phyloP scores from a whole-genome alignment of 2,113 vertebrate species.

The Channa argus region DNA sequence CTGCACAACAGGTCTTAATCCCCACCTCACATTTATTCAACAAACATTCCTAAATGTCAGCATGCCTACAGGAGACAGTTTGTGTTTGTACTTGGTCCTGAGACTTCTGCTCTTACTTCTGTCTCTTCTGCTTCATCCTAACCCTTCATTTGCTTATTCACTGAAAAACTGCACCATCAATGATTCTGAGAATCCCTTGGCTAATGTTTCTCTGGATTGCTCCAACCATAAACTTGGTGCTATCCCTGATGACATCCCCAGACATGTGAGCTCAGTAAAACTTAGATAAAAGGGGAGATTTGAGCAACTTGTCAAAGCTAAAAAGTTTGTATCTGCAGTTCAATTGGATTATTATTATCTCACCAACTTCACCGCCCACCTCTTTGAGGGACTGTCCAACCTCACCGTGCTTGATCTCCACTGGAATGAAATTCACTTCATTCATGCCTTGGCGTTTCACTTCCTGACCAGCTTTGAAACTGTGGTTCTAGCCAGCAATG shows the following conservation, averaged over 20 bases:
- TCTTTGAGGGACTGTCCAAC: constrained; percentile 52
- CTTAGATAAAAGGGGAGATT: constrained; percentile 22
- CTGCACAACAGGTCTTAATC: no score
- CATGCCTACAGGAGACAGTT: not conserved
- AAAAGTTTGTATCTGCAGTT: accelerated
- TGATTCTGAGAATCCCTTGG: not conserved
- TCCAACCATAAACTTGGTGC: not conserved
- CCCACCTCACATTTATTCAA: no score
- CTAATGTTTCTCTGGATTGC: constrained; percentile 2
- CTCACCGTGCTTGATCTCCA: constrained; percentile 4
- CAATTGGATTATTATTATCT: constrained; percentile 22
- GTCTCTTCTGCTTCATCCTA: constrained; percentile 18
- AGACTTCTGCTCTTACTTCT: not conserved
- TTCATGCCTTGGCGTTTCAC: not conserved
- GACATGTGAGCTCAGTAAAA: not conserved
- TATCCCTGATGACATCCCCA: constrained; percentile 40
- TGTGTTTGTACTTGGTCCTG: not conserved
- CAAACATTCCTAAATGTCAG: no score
- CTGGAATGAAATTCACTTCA: not conserved
- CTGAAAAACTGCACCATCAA: constrained; percentile 31
- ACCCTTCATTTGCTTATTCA: constrained; percentile 16
- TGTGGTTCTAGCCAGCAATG: not conserved
- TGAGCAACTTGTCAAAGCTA: constrained; percentile 17
- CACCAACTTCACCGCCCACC: constrained; percentile 9
- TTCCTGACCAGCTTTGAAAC: constrained; percentile 15